Evolutionary conservation across 2,113 vertebrate genomes (phyloP), one percentile per base, ranked within the genome.

Genomic region (Zosterops borbonicus): DNA sequence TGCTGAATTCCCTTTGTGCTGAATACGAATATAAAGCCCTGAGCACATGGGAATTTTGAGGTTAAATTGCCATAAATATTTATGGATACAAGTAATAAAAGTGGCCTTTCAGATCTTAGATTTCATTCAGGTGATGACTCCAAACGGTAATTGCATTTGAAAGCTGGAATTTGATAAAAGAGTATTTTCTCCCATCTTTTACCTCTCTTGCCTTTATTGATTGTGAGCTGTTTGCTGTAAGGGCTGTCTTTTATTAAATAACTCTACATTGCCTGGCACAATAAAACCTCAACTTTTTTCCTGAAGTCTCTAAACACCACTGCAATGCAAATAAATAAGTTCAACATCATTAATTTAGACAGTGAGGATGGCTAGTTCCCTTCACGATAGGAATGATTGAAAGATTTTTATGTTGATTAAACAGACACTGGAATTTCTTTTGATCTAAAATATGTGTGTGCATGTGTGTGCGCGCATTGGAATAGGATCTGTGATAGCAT

Each of bases 61-160:
- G 74, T 79, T 94, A 95, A 91, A 91, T 85, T 89, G 49, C 55
- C 83, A 87, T 92, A 94, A 92, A 97, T 95, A 92, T 95, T 95
- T 91, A 92, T 95, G 65, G 53, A 78, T 71, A 50, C 53, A 73
- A 92, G 83, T 83, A 91, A 95, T 95, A 95, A 91, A 87, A 67
- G 65, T 89, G 92, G 87, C 77, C 74, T 95, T 94, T 94, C 70
- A 82, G 84, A 73, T 76, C 78, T 79, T 46, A 53, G 79, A 85
- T 89, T 92, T 79, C 62, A 94, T 95, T 95, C 87, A 87, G 41
- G 49, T 76, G 81, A 77, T 91, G 87, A 87, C 68, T 92, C 47
- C 87, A 87, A 96, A 82, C 0, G 3, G 91, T 92, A 95, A 95
- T 94, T 95, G 64, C 69, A 87, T 94, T 89, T 91, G 89, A 96